Evolutionary conservation across 92 coral and sea anemone genomes (phyloP).

Genomic region (Phymanthus crucifer): DNA sequence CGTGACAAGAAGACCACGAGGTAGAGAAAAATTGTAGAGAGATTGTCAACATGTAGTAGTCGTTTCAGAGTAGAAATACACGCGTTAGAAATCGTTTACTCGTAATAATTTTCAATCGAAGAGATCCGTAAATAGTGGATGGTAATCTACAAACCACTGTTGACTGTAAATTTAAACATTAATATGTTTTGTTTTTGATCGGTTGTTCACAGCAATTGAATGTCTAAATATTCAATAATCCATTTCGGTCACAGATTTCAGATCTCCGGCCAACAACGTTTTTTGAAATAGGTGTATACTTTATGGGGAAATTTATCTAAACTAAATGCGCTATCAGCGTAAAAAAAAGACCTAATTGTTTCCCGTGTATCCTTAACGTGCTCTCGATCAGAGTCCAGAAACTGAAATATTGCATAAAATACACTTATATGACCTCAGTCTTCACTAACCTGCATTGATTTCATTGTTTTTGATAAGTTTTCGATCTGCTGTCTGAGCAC

Average conservation of each 20-base stretch:
- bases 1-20: neutral
- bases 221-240: too few relatives aligned
- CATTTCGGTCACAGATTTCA: too few relatives aligned
- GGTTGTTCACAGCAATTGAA: too few relatives aligned
- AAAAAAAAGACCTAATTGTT: too few relatives aligned
- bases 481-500: slow-evolving; percentile 81
- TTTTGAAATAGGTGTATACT: too few relatives aligned
- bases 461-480: slow-evolving; percentile 81
- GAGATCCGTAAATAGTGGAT: neutral
- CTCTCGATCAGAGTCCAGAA: too few relatives aligned
- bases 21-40: neutral
- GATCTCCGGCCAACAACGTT: too few relatives aligned
- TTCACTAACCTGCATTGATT: slow-evolving; percentile 76
- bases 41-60: neutral
- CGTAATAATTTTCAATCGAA: neutral
- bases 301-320: too few relatives aligned
- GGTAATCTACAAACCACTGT: slow-evolving; percentile 8
- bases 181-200: too few relatives aligned
- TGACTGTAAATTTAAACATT: too few relatives aligned
- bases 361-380: too few relatives aligned
- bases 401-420: neutral
- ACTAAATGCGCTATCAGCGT: too few relatives aligned
- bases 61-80: neutral
- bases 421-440: neutral
- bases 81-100: neutral